Conservation (phyloP, 2,113 vertebrate genomes). For the Heterotis niloticus region DNA sequence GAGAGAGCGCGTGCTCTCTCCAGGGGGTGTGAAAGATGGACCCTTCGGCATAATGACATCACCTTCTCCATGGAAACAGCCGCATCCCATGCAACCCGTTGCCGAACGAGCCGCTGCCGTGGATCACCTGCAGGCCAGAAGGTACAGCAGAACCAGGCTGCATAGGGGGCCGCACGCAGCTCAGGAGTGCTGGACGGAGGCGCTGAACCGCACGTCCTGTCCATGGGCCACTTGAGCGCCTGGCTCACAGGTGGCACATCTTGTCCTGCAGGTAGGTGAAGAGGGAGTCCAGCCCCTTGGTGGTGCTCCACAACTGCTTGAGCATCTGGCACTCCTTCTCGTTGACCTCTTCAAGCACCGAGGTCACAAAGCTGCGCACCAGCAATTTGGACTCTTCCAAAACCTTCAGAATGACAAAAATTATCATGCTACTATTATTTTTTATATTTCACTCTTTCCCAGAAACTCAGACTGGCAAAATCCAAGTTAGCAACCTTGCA, state of each 20-base stretch:
- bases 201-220: too few relatives aligned
- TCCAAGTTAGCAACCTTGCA: too few relatives aligned
- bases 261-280: conserved; percentile 93
- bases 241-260: conserved; percentile 79
- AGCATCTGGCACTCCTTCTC: conserved; percentile 94
- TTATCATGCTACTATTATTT: neutral
- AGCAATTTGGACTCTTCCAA: conserved; percentile 94
- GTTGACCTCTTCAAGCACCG: conserved; percentile 87
- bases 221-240: neutral
- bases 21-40: too few relatives aligned
- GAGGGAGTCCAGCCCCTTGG: conserved; percentile 91
- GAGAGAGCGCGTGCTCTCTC: too few relatives aligned
- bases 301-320: conserved; percentile 92
- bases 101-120: too few relatives aligned
- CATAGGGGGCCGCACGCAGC: neutral
- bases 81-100: too few relatives aligned
- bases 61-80: too few relatives aligned
- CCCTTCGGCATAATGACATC: too few relatives aligned
- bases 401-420: conserved; percentile 64
- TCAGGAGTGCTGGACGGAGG: neutral
- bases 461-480: too few relatives aligned
- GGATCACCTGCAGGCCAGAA: neutral
- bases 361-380: conserved; percentile 83
- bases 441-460: neutral
- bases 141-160: too few relatives aligned